These are phyloP conservation scores for Quiscalus mexicanus DNA, from an alignment of 2,113 vertebrate species.

Conservation along the genomic window DNA sequence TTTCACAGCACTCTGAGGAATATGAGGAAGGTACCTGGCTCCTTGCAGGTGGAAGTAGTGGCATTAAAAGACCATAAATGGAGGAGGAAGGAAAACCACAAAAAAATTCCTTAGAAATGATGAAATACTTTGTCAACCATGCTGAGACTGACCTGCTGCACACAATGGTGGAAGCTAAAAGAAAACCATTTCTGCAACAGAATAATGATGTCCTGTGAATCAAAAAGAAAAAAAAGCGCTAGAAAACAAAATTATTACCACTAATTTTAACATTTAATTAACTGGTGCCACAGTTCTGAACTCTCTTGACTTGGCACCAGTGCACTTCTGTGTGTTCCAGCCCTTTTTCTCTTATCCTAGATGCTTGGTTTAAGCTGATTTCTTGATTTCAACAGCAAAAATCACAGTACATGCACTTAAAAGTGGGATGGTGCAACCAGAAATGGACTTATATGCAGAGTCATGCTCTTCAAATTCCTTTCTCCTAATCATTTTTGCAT, in stretches of 20 bases:
- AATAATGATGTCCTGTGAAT: background rate
- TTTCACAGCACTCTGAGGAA: background rate
- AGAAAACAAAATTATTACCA: background rate
- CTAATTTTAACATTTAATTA: background rate
- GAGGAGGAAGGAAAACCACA: rapidly evolving
- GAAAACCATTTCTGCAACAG: background rate
- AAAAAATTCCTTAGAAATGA: background rate
- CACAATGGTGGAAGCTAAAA: background rate
- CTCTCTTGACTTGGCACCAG: background rate
- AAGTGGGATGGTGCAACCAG: background rate
- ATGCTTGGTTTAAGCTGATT: background rate
- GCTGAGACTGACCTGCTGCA: background rate
- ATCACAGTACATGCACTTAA: background rate
- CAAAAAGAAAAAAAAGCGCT: rapidly evolving
- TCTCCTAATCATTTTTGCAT: background rate
- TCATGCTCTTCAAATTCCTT: background rate
- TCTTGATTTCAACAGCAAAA: background rate
- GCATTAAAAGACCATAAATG: background rate
- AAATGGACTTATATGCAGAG: background rate
- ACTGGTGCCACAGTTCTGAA: background rate
- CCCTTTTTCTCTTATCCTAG: background rate
- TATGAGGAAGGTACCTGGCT: background rate
- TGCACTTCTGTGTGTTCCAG: background rate
- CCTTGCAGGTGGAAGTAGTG: background rate
- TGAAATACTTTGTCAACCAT: background rate